These are phyloP conservation scores for Lasioglossum leucozonium DNA, from an alignment of 2,888 invertebrate genomes.

Conservation along the genomic window DNA sequence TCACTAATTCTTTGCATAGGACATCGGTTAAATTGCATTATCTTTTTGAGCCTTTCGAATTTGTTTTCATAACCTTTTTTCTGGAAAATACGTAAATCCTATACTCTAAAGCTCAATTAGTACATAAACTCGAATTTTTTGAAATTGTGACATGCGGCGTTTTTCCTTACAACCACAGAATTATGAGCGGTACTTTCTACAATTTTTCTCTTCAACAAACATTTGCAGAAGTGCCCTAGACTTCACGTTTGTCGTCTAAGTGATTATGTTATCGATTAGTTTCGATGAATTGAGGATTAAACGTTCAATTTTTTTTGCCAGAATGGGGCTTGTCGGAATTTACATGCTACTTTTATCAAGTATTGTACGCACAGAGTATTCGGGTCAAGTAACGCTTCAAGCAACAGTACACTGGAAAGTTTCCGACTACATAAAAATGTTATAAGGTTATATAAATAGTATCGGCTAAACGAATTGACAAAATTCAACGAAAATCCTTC, in stretches of 20 bases:
- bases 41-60: too few relatives aligned
- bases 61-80: too few relatives aligned
- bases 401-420: not conserved
- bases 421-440: not conserved
- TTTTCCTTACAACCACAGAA: too few relatives aligned
- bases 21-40: too few relatives aligned
- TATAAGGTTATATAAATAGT: not conserved
- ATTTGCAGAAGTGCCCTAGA: not conserved
- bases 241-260: not conserved
- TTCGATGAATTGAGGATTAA: not conserved
- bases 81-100: too few relatives aligned
- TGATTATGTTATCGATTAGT: not conserved
- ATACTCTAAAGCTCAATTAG: too few relatives aligned
- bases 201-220: not conserved
- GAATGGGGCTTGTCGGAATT: not conserved
- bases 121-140: too few relatives aligned
- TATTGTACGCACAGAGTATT: not conserved
- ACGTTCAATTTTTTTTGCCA: not conserved
- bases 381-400: not conserved
- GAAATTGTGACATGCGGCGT: too few relatives aligned
- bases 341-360: not conserved
- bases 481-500: not conserved
- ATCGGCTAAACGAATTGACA: not conserved
- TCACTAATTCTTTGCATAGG: too few relatives aligned
- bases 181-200: too few relatives aligned